Percentiles rank a stretch among this genome's conserved stretches.
phyloP scores from a whole-genome alignment of 2,888 invertebrate species.

The Geophilus truncorum region DNA sequence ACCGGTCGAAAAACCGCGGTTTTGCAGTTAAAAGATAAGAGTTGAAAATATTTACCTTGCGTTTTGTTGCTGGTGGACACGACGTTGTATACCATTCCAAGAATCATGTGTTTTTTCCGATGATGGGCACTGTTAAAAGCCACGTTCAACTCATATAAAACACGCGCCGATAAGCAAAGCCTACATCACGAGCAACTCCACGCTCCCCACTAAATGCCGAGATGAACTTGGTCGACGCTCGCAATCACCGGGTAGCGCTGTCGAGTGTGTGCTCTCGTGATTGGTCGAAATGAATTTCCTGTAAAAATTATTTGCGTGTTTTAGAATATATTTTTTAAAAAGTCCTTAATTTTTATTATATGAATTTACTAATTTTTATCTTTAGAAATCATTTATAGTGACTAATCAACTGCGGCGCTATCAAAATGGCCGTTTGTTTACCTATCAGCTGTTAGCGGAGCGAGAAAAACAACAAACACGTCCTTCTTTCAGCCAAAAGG shows the following conservation, averaged over 20 bases:
- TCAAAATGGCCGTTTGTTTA: constrained; percentile 11
- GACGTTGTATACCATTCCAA: background rate
- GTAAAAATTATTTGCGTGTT: background rate
- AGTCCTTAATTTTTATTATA: background rate
- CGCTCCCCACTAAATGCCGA: background rate
- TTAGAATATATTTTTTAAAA: background rate
- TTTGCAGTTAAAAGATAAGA: background rate
- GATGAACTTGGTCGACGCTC: background rate
- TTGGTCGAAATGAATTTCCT: background rate
- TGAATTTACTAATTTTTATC: background rate
- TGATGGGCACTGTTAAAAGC: background rate
- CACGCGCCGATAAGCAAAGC: constrained; percentile 6
- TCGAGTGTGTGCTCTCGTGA: background rate
- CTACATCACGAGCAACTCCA: constrained; percentile 16
- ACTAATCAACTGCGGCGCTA: background rate
- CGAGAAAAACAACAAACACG: background rate
- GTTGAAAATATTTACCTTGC: background rate
- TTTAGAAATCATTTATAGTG: background rate
- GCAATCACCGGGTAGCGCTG: background rate
- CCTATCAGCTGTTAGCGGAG: background rate
- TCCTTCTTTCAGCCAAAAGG: background rate
- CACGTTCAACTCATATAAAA: constrained; percentile 4
- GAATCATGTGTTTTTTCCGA: background rate
- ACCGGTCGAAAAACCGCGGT: background rate
- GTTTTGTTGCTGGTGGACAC: background rate